Conservation (phyloP, 2,888 invertebrate genomes). For the Peribatodes rhomboidaria region DNA sequence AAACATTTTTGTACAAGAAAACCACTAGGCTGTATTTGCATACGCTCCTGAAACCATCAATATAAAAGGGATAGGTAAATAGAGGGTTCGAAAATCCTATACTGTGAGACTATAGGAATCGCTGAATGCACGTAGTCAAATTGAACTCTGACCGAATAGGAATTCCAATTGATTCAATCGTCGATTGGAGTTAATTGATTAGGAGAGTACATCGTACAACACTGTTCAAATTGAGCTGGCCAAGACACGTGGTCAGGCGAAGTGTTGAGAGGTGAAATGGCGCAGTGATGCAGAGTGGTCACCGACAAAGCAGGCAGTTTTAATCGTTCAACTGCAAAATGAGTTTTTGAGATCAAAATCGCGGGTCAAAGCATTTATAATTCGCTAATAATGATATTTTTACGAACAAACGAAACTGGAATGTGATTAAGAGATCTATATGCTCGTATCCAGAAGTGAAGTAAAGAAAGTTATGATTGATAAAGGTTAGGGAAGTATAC, state of each 20-base stretch:
- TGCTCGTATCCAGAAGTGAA: too few relatives aligned
- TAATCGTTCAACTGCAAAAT: too few relatives aligned
- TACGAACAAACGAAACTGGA: background rate
- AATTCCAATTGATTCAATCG: constrained; percentile 27
- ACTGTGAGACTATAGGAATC: background rate
- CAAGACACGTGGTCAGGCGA: background rate
- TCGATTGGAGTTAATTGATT: constrained; percentile 26
- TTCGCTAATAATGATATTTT: background rate
- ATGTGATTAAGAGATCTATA: background rate
- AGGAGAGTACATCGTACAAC: constrained; percentile 9
- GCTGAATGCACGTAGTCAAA: constrained; percentile 15
- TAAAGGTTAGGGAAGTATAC: background rate
- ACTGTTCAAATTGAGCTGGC: background rate
- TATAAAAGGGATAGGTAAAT: constrained; percentile 23
- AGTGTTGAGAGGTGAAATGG: background rate
- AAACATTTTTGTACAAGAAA: constrained; percentile 22
- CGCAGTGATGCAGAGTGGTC: background rate
- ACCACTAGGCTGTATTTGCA: constrained; percentile 22
- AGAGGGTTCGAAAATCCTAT: constrained; percentile 12
- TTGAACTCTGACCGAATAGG: constrained; percentile 25
- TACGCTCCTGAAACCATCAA: constrained; percentile 20
- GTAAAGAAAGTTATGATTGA: too few relatives aligned
- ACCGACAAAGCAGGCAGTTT: background rate
- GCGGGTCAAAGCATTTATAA: background rate
- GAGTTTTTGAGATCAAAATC: background rate